A percentile compares a stretch with the other conserved stretches of the same genome.
These are phyloP conservation scores for Pyrochroa serraticornis DNA, from an alignment of 2,888 invertebrate species.

Conservation along the genomic window DNA sequence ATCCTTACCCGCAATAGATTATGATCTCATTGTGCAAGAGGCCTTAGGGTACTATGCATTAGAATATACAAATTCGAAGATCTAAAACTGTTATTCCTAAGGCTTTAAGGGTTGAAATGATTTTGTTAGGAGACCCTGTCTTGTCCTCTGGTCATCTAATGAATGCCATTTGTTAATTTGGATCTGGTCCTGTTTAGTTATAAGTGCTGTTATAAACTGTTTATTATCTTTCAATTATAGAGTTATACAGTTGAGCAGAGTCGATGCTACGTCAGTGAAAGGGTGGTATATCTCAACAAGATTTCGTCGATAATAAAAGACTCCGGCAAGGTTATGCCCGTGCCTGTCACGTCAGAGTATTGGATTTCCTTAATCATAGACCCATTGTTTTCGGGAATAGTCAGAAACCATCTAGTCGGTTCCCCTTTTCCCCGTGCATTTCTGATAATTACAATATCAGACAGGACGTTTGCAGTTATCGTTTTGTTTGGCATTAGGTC, in stretches of 20 bases:
- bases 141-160: no score
- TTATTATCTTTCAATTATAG: constrained; percentile 31
- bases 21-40: no score
- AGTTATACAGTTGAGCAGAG: constrained; percentile 28
- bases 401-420: constrained; percentile 12
- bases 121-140: no score
- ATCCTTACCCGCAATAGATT: no score
- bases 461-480: constrained; percentile 17
- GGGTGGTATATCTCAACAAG: constrained; percentile 21
- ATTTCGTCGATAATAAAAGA: constrained; percentile 19
- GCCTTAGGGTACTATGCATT: no score
- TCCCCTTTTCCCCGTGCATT: constrained; percentile 6
- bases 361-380: constrained; percentile 30
- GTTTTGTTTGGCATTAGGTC: constrained; percentile 21
- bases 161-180: no score
- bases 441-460: constrained; percentile 28
- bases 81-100: no score
- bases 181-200: no score
- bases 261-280: constrained; percentile 10
- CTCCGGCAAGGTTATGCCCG: constrained; percentile 12
- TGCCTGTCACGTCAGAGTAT: constrained; percentile 17
- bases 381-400: constrained; percentile 23
- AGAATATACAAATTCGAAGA: no score
- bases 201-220: constrained; percentile 16
- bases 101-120: no score